phyloP scores from a whole-genome alignment of 2,888 invertebrate genomes.

The Xestia c-nigrum region DNA sequence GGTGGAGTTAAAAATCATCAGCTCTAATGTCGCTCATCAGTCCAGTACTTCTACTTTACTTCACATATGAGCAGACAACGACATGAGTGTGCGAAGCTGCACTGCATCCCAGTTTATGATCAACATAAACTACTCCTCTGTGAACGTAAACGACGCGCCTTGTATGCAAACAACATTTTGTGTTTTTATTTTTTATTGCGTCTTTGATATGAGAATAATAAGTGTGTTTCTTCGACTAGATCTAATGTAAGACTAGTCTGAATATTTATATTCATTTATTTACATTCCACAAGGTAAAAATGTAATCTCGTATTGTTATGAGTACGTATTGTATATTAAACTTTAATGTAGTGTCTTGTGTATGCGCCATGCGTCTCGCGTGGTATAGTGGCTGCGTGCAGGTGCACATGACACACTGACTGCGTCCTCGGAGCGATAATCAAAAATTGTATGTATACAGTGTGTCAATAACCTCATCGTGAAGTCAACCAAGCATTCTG shows the following conservation, averaged over 20 bases:
- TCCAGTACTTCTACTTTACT: not conserved
- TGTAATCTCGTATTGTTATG: too few species aligned
- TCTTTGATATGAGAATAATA: not conserved
- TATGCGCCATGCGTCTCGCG: not conserved
- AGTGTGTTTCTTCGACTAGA: not conserved
- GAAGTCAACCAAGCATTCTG: too few species aligned
- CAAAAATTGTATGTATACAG: not conserved
- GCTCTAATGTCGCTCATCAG: not conserved
- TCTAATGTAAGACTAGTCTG: constrained; percentile 20
- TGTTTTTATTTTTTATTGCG: too few species aligned
- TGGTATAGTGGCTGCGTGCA: not conserved
- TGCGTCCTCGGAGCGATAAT: not conserved
- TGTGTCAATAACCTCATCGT: too few species aligned
- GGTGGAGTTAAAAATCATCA: not conserved
- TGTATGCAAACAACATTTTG: constrained; percentile 4
- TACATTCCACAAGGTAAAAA: too few species aligned
- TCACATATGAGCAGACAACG: not conserved
- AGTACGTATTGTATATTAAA: not conserved
- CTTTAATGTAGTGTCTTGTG: not conserved
- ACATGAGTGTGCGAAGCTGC: not conserved
- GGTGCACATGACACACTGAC: not conserved
- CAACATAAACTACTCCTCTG: not conserved
- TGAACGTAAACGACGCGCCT: not conserved
- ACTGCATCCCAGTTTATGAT: constrained; percentile 6
- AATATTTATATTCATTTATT: too few species aligned